phyloP scores from a whole-genome alignment of 2,113 vertebrate genomes.

The Elephas maximus region DNA sequence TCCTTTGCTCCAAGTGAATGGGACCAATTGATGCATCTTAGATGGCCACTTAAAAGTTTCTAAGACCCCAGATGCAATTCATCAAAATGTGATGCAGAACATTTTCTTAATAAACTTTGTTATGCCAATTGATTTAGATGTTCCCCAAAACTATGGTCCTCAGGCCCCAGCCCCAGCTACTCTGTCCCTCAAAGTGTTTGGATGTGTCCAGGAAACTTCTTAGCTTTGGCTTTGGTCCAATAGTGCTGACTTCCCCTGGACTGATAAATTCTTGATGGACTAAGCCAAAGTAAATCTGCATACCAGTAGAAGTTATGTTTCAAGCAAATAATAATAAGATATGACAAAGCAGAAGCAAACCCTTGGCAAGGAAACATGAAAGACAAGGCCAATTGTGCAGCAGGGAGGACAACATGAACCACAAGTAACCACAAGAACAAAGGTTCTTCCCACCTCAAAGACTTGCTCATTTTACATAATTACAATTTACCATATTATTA shows the following conservation, averaged over 20 bases:
- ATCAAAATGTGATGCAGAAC: too few species aligned
- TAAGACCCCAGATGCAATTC: too few species aligned
- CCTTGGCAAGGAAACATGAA: not conserved
- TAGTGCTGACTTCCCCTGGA: too few species aligned
- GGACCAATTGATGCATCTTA: too few species aligned
- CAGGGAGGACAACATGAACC: not conserved
- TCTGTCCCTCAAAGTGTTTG: too few species aligned
- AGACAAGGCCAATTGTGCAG: not conserved
- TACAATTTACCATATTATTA: slow-evolving; percentile 36
- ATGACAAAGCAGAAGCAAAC: slow-evolving; percentile 24
- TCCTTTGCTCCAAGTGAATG: too few species aligned
- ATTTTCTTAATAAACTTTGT: too few species aligned
- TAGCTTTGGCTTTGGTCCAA: too few species aligned
- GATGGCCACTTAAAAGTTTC: too few species aligned
- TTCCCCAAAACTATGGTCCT: not conserved
- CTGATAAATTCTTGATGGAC: not conserved
- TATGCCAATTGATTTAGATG: too few species aligned
- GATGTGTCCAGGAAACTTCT: too few species aligned
- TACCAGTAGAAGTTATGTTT: not conserved
- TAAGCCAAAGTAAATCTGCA: slow-evolving; percentile 48
- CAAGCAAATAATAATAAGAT: not conserved
- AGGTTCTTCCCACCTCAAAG: slow-evolving; percentile 33
- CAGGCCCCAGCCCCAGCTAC: not conserved
- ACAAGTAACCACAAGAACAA: slow-evolving; percentile 9
- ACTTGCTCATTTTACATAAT: slow-evolving; percentile 27